phyloP scores from a whole-genome alignment of 1,140 invertebrate genomes.

The Orius insidiosus region DNA sequence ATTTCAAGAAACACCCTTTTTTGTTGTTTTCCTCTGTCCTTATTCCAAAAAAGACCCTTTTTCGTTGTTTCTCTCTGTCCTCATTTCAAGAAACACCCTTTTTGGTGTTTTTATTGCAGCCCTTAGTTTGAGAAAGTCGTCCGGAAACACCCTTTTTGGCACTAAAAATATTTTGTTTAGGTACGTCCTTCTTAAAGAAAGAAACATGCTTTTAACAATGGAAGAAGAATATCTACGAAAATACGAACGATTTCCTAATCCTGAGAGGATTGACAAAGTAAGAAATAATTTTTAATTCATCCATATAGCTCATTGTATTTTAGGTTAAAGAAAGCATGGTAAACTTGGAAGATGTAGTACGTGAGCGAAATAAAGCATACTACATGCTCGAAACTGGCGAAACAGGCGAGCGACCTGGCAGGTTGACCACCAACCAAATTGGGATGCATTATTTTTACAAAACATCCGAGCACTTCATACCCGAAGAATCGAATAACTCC shows the following conservation, averaged over 20 bases:
- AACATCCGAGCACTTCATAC: slow-evolving; percentile 7
- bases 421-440: slow-evolving; percentile 35
- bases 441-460: slow-evolving; percentile 26
- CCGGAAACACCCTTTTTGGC: slow-evolving; percentile 5
- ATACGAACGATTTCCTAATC: slow-evolving; percentile 68
- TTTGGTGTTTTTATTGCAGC: background rate
- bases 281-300: slow-evolving; percentile 10
- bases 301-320: too few relatives aligned
- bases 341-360: slow-evolving; percentile 78
- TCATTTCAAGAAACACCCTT: too few relatives aligned
- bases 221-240: slow-evolving; percentile 59
- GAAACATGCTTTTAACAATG: slow-evolving; percentile 96
- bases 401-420: slow-evolving; percentile 52
- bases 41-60: too few relatives aligned
- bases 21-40: background rate
- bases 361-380: slow-evolving; percentile 85
- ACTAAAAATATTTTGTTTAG: slow-evolving; percentile 27
- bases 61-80: background rate
- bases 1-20: too few relatives aligned
- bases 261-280: slow-evolving; percentile 89
- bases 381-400: slow-evolving; percentile 78
- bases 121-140: slow-evolving; percentile 4
- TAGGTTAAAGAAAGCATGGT: slow-evolving; percentile 82
- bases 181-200: slow-evolving; percentile 87
- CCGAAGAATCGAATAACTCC: background rate